phyloP scores from a whole-genome alignment of 1,140 invertebrate species.

The Danaus plexippus region DNA sequence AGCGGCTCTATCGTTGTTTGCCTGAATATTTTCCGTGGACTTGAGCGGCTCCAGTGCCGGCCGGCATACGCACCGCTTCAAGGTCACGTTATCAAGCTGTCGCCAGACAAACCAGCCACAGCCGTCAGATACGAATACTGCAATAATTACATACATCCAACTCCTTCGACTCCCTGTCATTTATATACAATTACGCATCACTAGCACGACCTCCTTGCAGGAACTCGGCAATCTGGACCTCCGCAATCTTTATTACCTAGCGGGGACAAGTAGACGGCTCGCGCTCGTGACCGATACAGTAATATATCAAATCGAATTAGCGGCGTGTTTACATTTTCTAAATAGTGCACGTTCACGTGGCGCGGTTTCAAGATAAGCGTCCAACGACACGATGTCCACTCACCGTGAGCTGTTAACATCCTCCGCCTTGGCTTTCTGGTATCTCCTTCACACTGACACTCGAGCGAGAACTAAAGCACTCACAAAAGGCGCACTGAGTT shows the following conservation, averaged over 20 bases:
- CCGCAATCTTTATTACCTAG: slow-evolving; percentile 50
- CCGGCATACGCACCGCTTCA: slow-evolving; percentile 57
- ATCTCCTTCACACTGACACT: slow-evolving; percentile 66
- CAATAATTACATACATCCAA: slow-evolving; percentile 16
- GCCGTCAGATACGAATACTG: slow-evolving; percentile 19
- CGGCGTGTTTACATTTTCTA: slow-evolving; percentile 68
- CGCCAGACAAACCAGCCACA: slow-evolving; percentile 48
- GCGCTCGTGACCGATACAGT: slow-evolving; percentile 44
- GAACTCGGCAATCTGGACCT: slow-evolving; percentile 60
- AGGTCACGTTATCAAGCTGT: slow-evolving; percentile 68
- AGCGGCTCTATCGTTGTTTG: slow-evolving; percentile 51
- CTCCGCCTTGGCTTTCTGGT: slow-evolving; percentile 53
- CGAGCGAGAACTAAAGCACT: slow-evolving; percentile 65
- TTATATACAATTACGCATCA: slow-evolving; percentile 39
- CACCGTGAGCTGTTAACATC: slow-evolving; percentile 70
- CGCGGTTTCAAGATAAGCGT: slow-evolving; percentile 52
- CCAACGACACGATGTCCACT: slow-evolving; percentile 46
- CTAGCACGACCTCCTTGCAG: slow-evolving; percentile 51
- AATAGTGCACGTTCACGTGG: slow-evolving; percentile 67
- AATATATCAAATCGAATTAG: slow-evolving; percentile 64
- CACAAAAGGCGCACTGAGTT: slow-evolving; percentile 69
- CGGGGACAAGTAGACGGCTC: slow-evolving; percentile 36
- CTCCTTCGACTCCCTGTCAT: slow-evolving; percentile 22
- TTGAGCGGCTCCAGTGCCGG: slow-evolving; percentile 52
- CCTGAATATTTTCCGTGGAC: slow-evolving; percentile 52